These are phyloP conservation scores for Boleophthalmus pectinirostris DNA, from an alignment of 2,113 vertebrate genomes.

Conservation along the genomic window DNA sequence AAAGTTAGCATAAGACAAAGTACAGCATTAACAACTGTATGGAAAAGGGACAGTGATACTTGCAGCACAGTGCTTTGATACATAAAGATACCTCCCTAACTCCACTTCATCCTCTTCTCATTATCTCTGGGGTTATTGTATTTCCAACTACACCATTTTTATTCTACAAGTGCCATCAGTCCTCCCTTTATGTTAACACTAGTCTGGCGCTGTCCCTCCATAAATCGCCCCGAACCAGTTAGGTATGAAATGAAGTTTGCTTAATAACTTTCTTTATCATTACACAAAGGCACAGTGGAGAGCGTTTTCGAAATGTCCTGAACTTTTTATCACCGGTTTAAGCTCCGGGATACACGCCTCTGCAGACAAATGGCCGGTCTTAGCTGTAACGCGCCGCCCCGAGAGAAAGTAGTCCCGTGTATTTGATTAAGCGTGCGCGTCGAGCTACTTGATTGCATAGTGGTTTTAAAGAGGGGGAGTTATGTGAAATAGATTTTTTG, in stretches of 20 bases:
- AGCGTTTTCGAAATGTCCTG: conserved; percentile 33
- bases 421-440: conserved; percentile 31
- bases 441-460: background rate
- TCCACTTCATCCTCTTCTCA: background rate
- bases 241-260: conserved; percentile 57
- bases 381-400: conserved; percentile 23
- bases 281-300: conserved; percentile 28
- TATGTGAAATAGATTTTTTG: no score
- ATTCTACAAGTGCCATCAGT: conserved; percentile 24
- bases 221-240: conserved; percentile 42
- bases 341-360: conserved; percentile 36
- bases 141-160: background rate
- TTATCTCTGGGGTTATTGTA: background rate
- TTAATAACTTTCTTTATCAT: conserved; percentile 58
- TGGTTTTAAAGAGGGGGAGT: background rate
- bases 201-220: conserved; percentile 15
- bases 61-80: no score
- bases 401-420: conserved; percentile 18
- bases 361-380: conserved; percentile 36
- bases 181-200: conserved; percentile 23
- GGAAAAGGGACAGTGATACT: background rate
- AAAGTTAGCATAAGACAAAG: background rate
- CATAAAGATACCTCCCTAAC: background rate
- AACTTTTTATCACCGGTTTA: conserved; percentile 46
- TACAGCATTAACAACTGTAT: background rate